Percentiles rank a stretch among this genome's conserved stretches.
phyloP scores from a whole-genome alignment of 2,888 invertebrate species.

The Athripsodes cinereus region DNA sequence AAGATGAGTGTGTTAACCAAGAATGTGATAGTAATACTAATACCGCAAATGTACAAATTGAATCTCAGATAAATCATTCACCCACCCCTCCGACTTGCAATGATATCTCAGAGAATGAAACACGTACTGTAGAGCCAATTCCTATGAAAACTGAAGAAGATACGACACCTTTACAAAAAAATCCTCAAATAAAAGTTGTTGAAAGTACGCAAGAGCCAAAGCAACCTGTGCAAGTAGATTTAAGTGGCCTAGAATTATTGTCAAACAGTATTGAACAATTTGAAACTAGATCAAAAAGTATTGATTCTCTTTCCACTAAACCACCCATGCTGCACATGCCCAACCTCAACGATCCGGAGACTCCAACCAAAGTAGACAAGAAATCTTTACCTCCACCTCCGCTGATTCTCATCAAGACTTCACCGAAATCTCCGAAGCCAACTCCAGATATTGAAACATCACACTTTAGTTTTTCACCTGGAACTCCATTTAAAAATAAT shows the following conservation, averaged over 20 bases:
- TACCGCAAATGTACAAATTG: background rate
- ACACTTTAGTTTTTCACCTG: constrained; percentile 38
- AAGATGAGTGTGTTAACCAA: constrained; percentile 18
- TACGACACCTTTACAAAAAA: constrained; percentile 4
- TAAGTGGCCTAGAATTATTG: constrained; percentile 74
- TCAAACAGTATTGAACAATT: constrained; percentile 82
- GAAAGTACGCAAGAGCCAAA: constrained; percentile 11
- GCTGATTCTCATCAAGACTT: constrained; percentile 44
- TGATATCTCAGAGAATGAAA: background rate
- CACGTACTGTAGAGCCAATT: background rate
- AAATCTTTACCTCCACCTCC: constrained; percentile 43
- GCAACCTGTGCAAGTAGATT: constrained; percentile 49
- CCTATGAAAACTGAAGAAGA: constrained; percentile 12
- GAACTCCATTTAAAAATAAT: constrained; percentile 29
- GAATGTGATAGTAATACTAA: background rate
- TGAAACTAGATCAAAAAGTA: constrained; percentile 46
- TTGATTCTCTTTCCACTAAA: constrained; percentile 32
- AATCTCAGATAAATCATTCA: constrained; percentile 31
- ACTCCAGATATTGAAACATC: constrained; percentile 38
- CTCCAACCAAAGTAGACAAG: constrained; percentile 32
- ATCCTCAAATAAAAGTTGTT: constrained; percentile 10
- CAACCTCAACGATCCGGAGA: constrained; percentile 13
- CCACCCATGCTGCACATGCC: constrained; percentile 38
- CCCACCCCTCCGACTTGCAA: background rate
- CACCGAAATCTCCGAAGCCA: constrained; percentile 41